phyloP scores from a whole-genome alignment of 2,797 vertebrate genomes.

The Micropoecilia bifurca region DNA sequence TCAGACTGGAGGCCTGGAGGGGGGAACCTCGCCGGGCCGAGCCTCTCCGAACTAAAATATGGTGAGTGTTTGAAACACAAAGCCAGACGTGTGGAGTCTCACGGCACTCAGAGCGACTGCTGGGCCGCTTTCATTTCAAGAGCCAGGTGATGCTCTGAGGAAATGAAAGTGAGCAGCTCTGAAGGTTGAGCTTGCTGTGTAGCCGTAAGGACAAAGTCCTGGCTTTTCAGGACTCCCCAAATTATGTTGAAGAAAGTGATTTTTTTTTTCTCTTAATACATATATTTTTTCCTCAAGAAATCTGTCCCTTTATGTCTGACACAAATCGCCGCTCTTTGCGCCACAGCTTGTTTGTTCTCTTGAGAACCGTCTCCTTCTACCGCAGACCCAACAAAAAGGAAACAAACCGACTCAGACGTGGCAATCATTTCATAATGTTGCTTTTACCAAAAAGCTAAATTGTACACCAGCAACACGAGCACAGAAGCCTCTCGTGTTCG shows the following conservation, averaged over 20 bases:
- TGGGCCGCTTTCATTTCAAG: constrained; percentile 57
- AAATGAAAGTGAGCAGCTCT: constrained; percentile 34
- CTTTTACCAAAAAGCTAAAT: constrained; percentile 1
- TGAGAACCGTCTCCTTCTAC: neutral
- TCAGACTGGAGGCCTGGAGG: constrained; percentile 7
- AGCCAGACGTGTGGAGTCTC: constrained; percentile 17
- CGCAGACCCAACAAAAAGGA: neutral
- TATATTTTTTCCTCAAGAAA: neutral
- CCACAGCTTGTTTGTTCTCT: neutral
- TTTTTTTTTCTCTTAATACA: neutral
- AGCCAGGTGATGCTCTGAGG: constrained; percentile 37
- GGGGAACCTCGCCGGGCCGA: constrained; percentile 15
- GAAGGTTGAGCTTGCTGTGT: constrained; percentile 38
- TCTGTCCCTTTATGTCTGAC: neutral
- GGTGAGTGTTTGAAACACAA: neutral
- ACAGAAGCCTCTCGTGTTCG: neutral
- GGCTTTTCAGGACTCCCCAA: constrained; percentile 26
- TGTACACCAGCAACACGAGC: neutral
- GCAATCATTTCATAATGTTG: neutral
- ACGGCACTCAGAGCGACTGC: neutral
- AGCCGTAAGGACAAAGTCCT: constrained; percentile 14
- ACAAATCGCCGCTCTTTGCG: neutral
- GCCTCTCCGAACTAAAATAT: constrained; percentile 15
- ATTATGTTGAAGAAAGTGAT: constrained; percentile 6
- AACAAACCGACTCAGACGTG: neutral